Conservation (phyloP, 2,797 vertebrate genomes). For the Bovichtus diacanthus region DNA sequence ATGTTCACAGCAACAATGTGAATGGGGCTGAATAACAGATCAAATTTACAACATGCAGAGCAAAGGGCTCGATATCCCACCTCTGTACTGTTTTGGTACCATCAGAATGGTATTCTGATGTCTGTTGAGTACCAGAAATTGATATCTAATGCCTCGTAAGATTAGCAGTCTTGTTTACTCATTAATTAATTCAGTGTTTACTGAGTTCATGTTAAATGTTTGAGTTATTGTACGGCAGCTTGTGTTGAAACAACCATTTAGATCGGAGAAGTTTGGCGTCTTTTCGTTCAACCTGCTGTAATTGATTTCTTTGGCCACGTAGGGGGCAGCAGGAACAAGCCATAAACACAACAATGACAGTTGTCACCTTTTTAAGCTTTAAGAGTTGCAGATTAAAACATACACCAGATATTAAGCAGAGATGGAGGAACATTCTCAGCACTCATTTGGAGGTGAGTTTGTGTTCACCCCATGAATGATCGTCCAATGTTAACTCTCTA, state of each 20-base stretch:
- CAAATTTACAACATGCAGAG: background rate
- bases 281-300: background rate
- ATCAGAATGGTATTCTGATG: background rate
- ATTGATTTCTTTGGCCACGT: background rate
- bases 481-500: background rate
- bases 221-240: background rate
- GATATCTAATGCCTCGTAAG: background rate
- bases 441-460: background rate
- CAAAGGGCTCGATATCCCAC: background rate
- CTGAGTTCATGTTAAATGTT: background rate
- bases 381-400: background rate
- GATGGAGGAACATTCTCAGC: background rate
- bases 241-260: background rate
- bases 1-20: slow-evolving; percentile 5
- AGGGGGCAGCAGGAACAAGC: background rate
- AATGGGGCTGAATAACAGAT: slow-evolving; percentile 2
- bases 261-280: background rate
- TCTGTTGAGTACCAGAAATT: background rate
- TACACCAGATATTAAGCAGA: background rate
- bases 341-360: background rate
- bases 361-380: background rate
- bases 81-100: background rate
- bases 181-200: background rate
- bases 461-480: background rate
- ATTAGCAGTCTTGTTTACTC: background rate